A percentile compares a stretch with the other conserved stretches of the same genome.
These are phyloP conservation scores for Chloropsis cyanopogon DNA, from an alignment of 2,113 vertebrate genomes.

Conservation along the genomic window DNA sequence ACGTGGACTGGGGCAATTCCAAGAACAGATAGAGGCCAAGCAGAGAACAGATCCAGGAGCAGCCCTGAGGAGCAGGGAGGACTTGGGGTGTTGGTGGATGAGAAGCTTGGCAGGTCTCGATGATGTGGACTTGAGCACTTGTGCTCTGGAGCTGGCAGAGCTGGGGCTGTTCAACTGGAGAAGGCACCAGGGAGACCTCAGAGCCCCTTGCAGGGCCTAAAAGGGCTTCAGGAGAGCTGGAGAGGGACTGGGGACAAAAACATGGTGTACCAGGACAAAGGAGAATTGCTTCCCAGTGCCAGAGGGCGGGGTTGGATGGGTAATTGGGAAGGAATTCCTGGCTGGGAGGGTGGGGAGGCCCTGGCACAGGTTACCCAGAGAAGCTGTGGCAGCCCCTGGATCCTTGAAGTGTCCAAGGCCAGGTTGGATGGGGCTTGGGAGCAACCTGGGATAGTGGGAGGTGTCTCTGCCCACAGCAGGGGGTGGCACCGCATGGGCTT, in stretches of 20 bases:
- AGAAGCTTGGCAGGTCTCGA: accelerated
- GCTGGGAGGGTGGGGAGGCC: accelerated
- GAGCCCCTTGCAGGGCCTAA: neutral
- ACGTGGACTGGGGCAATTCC: neutral
- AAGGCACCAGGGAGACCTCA: neutral
- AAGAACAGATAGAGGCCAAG: neutral
- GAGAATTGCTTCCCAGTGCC: neutral
- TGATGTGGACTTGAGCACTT: neutral
- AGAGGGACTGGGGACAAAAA: neutral
- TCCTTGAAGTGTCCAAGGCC: neutral
- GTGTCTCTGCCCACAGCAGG: neutral
- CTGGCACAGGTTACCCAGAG: neutral
- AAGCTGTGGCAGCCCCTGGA: neutral
- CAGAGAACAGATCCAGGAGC: neutral
- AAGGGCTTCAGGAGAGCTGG: neutral
- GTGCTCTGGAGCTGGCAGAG: neutral
- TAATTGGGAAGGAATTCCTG: neutral
- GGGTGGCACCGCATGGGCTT: accelerated
- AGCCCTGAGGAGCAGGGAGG: neutral
- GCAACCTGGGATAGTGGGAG: accelerated
- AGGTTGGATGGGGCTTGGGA: accelerated
- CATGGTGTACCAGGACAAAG: neutral
- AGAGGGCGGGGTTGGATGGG: neutral
- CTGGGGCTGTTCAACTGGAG: neutral
- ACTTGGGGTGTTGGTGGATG: neutral